Percentiles rank a stretch among this genome's conserved stretches.
phyloP scores from a whole-genome alignment of 2,888 invertebrate species.

The Amblyteles armatorius region DNA sequence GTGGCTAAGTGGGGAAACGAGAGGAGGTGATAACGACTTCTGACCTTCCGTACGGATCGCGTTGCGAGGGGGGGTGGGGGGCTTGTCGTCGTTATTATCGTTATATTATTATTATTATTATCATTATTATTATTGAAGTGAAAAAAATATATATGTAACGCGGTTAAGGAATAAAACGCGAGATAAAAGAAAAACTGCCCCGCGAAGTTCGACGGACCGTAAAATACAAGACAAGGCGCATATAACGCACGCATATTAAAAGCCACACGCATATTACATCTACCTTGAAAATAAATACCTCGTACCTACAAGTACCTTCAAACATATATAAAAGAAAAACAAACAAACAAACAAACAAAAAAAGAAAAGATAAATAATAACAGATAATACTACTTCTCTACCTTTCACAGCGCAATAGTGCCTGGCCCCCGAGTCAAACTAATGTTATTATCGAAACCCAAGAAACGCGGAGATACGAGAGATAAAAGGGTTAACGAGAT shows the following conservation, averaged over 20 bases:
- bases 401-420: conserved; percentile 83
- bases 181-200: conserved; percentile 43
- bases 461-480: conserved; percentile 36
- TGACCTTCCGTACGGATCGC: conserved; percentile 81
- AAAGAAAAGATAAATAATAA: conserved; percentile 51
- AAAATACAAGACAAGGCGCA: conserved; percentile 38
- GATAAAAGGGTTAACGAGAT: conserved; percentile 19
- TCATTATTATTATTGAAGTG: conserved; percentile 49
- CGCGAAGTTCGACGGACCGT: conserved; percentile 30
- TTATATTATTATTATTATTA: conserved; percentile 35
- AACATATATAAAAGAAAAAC: conserved; percentile 71
- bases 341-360: conserved; percentile 34
- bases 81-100: conserved; percentile 44
- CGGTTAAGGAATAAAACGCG: conserved; percentile 30
- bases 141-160: conserved; percentile 42
- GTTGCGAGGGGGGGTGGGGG: conserved; percentile 69
- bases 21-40: conserved; percentile 83
- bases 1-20: conserved; percentile 82
- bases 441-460: conserved; percentile 56
- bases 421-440: conserved; percentile 77
- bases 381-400: conserved; percentile 66
- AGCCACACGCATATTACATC: conserved; percentile 70
- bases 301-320: conserved; percentile 84
- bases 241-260: conserved; percentile 53
- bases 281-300: conserved; percentile 83